phyloP scores from a whole-genome alignment of 2,888 invertebrate species.

The Nasonia oneida region DNA sequence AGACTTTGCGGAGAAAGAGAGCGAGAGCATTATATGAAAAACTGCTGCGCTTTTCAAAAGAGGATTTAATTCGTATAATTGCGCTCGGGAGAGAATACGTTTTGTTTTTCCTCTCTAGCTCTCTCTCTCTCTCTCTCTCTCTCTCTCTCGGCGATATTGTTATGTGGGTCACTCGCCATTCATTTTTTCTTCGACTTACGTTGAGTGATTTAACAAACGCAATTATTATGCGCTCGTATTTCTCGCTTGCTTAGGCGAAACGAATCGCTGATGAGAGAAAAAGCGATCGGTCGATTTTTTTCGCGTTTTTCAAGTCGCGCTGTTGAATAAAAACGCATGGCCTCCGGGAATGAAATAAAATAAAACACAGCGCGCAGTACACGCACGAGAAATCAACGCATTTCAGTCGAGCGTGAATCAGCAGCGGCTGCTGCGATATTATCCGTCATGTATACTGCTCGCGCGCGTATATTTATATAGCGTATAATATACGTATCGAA shows the following conservation, averaged over 20 bases:
- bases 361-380: neutral
- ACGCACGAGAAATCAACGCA: slow-evolving; percentile 2
- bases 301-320: neutral
- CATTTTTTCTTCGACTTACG: neutral
- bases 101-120: neutral
- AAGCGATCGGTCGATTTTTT: neutral
- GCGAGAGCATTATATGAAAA: slow-evolving; percentile 14
- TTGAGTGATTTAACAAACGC: slow-evolving; percentile 5
- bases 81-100: neutral
- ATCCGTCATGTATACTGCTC: neutral
- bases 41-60: slow-evolving; percentile 27
- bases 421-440: neutral
- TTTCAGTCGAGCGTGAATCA: neutral
- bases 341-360: neutral
- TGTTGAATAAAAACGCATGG: neutral
- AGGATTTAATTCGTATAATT: slow-evolving; percentile 37
- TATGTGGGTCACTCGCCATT: neutral
- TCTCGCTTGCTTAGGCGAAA: neutral
- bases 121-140: neutral
- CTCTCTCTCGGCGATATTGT: neutral
- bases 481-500: neutral
- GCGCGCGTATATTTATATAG: slow-evolving; percentile 7
- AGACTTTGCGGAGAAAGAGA: neutral
- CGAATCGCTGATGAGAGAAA: neutral
- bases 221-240: neutral